A percentile compares a stretch with the other conserved stretches of the same genome.
Conservation (phyloP, 2,113 vertebrate genomes). For the Australoheros scitulus region DNA sequence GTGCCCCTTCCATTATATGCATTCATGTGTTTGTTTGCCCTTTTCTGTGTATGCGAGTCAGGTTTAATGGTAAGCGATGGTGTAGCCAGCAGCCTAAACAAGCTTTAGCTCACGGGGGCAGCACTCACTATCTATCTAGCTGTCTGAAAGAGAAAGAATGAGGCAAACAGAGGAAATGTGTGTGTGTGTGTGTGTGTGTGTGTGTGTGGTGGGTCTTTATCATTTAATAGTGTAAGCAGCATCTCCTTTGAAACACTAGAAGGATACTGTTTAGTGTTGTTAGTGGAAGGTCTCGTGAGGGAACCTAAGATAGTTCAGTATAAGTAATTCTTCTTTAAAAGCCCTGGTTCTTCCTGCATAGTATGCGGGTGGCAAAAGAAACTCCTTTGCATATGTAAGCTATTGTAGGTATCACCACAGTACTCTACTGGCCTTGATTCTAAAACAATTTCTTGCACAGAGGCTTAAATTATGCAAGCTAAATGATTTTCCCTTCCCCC, state of each 20-base stretch:
- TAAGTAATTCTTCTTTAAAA: background rate
- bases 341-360: background rate
- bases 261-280: constrained; percentile 7
- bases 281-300: background rate
- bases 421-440: background rate
- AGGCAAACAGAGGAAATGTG: background rate
- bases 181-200: background rate
- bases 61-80: constrained; percentile 68
- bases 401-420: background rate
- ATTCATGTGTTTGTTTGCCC: constrained; percentile 40
- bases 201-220: constrained; percentile 20
- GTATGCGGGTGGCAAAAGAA: background rate
- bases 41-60: constrained; percentile 46
- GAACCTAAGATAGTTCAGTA: background rate
- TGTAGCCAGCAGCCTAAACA: constrained; percentile 67
- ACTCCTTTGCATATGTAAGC: background rate
- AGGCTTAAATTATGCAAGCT: background rate
- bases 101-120: constrained; percentile 63
- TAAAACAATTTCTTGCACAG: background rate
- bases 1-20: constrained; percentile 7
- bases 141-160: constrained; percentile 20
- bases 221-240: constrained; percentile 47
- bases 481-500: background rate
- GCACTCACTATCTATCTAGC: constrained; percentile 58
- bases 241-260: constrained; percentile 14